Evolutionary conservation across 2,113 vertebrate species (phyloP).

Genomic region (Otolemur garnettii): DNA sequence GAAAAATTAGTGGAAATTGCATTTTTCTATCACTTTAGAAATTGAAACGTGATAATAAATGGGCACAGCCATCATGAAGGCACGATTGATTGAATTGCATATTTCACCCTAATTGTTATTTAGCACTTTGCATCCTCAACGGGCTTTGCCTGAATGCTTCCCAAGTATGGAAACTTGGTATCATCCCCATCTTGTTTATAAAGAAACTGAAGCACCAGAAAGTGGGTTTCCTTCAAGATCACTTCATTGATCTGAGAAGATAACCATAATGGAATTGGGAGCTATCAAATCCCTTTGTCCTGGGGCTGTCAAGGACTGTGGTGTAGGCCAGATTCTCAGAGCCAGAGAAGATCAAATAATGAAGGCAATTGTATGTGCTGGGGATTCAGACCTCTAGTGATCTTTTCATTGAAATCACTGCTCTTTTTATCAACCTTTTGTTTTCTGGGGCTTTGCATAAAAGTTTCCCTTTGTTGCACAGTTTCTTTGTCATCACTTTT

Average conservation of each 20-base stretch:
- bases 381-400: neutral
- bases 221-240: conserved; percentile 48
- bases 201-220: neutral
- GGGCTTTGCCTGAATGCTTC: conserved; percentile 5
- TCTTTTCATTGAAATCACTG: conserved; percentile 32
- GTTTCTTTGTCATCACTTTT: neutral
- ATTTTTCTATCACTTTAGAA: conserved; percentile 76
- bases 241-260: conserved; percentile 2
- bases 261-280: neutral
- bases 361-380: neutral
- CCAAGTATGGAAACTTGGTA: conserved; percentile 5
- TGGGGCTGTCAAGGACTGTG: neutral
- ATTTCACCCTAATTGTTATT: conserved; percentile 50
- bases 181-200: conserved; percentile 37
- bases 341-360: conserved; percentile 23
- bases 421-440: neutral
- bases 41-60: conserved; percentile 74
- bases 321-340: conserved; percentile 31
- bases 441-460: conserved; percentile 43
- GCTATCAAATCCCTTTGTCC: conserved; percentile 23
- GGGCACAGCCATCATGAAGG: neutral
- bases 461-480: neutral
- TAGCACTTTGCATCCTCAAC: neutral
- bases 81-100: conserved; percentile 31
- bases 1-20: conserved; percentile 80